phyloP scores from a whole-genome alignment of 2,797 vertebrate genomes.

The Periparus ater region DNA sequence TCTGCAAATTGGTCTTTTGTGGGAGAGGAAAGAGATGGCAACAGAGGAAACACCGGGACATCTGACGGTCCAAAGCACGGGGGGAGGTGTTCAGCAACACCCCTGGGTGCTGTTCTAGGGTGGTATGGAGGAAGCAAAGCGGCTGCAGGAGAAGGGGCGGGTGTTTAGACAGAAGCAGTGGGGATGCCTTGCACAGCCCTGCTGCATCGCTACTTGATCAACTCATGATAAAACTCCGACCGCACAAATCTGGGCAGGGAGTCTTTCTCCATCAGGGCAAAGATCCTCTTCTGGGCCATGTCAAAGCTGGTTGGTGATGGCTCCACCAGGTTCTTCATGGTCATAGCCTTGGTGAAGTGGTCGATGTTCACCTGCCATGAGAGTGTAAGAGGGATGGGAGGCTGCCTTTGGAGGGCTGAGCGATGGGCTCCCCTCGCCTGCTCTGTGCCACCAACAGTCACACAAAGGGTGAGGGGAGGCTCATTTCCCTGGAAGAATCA shows the following conservation, averaged over 20 bases:
- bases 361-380: slow-evolving; percentile 92
- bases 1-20: not conserved
- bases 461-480: fast-evolving
- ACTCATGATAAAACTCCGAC: slow-evolving; percentile 89
- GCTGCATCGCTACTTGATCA: slow-evolving; percentile 82
- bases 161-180: slow-evolving; percentile 16
- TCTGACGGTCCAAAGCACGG: not conserved
- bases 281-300: slow-evolving; percentile 92
- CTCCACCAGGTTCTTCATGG: slow-evolving; percentile 90
- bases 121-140: slow-evolving; percentile 28
- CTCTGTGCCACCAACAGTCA: not conserved
- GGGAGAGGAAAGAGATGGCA: not conserved
- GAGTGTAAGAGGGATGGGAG: not conserved
- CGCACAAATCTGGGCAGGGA: slow-evolving; percentile 92
- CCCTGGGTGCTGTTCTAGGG: not conserved
- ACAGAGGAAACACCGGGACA: not conserved
- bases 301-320: slow-evolving; percentile 87
- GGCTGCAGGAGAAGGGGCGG: not conserved
- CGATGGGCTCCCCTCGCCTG: not conserved
- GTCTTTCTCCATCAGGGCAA: slow-evolving; percentile 96
- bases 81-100: not conserved
- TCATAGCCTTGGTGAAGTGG: slow-evolving; percentile 92
- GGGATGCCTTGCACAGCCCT: slow-evolving; percentile 38
- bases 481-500: not conserved
- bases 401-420: not conserved